Percentiles rank a stretch among this genome's conserved stretches.
Evolutionary conservation across 30 jellyfish, hydroid and myxozoan genomes (phyloP).

Genomic region (Calvadosia cruxmelitensis): DNA sequence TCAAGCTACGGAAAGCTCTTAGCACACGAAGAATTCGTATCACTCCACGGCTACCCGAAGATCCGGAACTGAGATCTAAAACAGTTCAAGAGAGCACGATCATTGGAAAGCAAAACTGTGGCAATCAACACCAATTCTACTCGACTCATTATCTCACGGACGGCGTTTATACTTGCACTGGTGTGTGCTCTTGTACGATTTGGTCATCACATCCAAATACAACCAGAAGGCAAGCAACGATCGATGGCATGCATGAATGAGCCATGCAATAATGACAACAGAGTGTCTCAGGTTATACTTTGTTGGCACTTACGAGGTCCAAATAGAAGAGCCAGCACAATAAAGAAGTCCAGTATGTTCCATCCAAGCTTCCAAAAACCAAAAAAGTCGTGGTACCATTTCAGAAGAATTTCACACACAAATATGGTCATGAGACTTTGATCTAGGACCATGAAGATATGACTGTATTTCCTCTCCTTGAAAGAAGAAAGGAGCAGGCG

Average conservation of each 20-base stretch:
- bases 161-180: too few relatives aligned
- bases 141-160: too few relatives aligned
- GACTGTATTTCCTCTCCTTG: constrained; percentile 65
- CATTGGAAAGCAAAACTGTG: too few relatives aligned
- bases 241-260: not conserved
- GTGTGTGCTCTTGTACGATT: too few relatives aligned
- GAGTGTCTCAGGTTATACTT: not conserved
- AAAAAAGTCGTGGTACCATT: constrained; percentile 86
- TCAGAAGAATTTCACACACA: constrained; percentile 70
- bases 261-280: not conserved
- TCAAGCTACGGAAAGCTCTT: constrained; percentile 75
- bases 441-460: constrained; percentile 62
- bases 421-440: constrained; percentile 77
- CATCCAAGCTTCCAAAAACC: constrained; percentile 80
- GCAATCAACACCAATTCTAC: too few relatives aligned
- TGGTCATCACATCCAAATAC: not conserved
- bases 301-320: constrained; percentile 66
- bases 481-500: not conserved
- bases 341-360: constrained; percentile 76
- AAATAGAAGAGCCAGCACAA: constrained; percentile 54
- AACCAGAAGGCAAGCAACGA: not conserved
- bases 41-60: constrained; percentile 86
- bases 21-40: constrained; percentile 70
- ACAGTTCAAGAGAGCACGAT: not conserved
- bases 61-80: not conserved